phyloP scores from a whole-genome alignment of 2,888 invertebrate genomes.

The Melieria omissa region DNA sequence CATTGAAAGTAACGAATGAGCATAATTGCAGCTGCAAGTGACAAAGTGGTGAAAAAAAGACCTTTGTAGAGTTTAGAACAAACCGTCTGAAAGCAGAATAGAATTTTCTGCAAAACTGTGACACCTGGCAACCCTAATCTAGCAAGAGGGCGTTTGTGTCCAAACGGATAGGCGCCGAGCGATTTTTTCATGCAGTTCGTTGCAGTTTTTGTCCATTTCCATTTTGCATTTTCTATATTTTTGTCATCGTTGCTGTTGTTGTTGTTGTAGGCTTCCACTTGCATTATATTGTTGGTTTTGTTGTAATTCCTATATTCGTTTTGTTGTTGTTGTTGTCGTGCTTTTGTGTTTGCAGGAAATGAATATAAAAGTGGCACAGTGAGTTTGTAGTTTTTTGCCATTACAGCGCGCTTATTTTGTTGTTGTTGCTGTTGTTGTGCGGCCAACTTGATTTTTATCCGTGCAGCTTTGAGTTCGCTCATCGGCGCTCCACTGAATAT shows the following conservation, averaged over 20 bases:
- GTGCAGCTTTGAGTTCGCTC: not conserved
- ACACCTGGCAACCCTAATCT: too few relatives aligned
- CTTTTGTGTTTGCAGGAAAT: conserved; percentile 16
- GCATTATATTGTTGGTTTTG: not conserved
- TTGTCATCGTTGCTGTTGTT: not conserved
- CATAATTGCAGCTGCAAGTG: too few relatives aligned
- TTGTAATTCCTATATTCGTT: conserved; percentile 1
- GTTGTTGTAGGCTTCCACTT: not conserved
- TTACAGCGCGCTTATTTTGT: conserved; percentile 6
- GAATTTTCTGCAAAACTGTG: too few relatives aligned
- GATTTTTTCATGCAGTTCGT: too few relatives aligned
- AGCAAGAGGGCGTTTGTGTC: too few relatives aligned
- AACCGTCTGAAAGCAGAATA: too few relatives aligned
- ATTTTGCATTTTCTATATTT: not conserved
- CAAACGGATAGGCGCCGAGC: too few relatives aligned
- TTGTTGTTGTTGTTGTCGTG: not conserved
- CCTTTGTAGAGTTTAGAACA: too few relatives aligned
- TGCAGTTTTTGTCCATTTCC: too few relatives aligned
- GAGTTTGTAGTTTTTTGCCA: conserved; percentile 18
- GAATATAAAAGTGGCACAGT: conserved; percentile 24
- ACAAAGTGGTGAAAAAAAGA: too few relatives aligned
- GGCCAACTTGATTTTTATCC: not conserved
- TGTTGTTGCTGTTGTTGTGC: conserved; percentile 5
- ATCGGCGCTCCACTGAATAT: not conserved
- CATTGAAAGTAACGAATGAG: too few relatives aligned